Conservation (phyloP, 2,888 invertebrate species). For the Emmelina monodactyla region DNA sequence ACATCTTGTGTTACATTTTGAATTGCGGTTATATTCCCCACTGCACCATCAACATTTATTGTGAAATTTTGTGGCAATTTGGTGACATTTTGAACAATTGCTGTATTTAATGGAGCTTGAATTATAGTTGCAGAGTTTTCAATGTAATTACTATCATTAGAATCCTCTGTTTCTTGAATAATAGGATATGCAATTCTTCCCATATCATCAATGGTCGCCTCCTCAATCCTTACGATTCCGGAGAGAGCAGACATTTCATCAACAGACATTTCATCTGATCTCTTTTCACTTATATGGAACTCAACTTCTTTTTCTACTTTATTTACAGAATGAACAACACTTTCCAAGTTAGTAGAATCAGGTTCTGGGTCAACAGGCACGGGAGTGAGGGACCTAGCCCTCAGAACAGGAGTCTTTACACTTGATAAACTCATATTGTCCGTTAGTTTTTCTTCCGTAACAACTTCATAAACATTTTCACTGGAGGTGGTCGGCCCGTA, state of each 20-base stretch:
- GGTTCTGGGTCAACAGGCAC: constrained; percentile 49
- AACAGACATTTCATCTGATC: constrained; percentile 46
- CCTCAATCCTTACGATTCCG: constrained; percentile 51
- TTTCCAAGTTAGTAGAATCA: constrained; percentile 55
- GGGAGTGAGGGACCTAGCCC: constrained; percentile 46
- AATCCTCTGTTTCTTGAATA: constrained; percentile 48
- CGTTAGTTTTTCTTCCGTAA: constrained; percentile 57
- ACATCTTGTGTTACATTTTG: constrained; percentile 58
- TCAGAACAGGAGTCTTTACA: constrained; percentile 51
- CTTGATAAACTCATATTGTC: constrained; percentile 54
- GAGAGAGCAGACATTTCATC: constrained; percentile 49
- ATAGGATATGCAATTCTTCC: constrained; percentile 48
- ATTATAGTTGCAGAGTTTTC: constrained; percentile 49
- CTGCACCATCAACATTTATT: constrained; percentile 54
- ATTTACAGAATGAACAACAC: constrained; percentile 44
- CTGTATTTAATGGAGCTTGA: constrained; percentile 47
- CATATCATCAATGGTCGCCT: constrained; percentile 41
- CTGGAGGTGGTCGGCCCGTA: constrained; percentile 65
- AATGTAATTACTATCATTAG: constrained; percentile 44
- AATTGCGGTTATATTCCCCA: constrained; percentile 52
- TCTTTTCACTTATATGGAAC: constrained; percentile 47
- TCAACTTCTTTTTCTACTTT: constrained; percentile 49
- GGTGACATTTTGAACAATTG: constrained; percentile 56
- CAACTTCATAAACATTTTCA: constrained; percentile 54
- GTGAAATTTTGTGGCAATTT: constrained; percentile 58